Percentiles rank a stretch among this genome's conserved stretches.
These are phyloP conservation scores for Eulemur rubriventer DNA, from an alignment of 2,797 vertebrate species.

Conservation along the genomic window DNA sequence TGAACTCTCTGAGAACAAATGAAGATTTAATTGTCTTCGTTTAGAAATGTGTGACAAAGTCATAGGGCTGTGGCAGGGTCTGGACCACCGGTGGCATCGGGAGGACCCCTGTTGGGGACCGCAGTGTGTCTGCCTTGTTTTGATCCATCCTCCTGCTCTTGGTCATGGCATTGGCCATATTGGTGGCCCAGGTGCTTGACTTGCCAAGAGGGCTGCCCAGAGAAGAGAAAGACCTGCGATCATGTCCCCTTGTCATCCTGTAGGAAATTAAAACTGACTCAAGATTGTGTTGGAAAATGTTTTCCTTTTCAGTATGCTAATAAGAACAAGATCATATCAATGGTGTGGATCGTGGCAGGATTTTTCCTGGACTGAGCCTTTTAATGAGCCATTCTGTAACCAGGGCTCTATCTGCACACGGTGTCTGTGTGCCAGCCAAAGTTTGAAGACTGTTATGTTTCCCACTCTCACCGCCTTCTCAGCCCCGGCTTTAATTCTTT, in stretches of 20 bases:
- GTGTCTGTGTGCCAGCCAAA: slow-evolving; percentile 45
- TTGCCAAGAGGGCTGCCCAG: slow-evolving; percentile 78
- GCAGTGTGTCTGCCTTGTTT: neutral
- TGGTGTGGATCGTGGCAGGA: neutral
- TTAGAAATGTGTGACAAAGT: neutral
- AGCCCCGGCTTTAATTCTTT: slow-evolving; percentile 80
- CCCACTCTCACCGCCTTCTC: neutral
- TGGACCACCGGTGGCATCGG: neutral
- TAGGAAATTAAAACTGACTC: slow-evolving; percentile 81
- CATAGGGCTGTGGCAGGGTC: neutral
- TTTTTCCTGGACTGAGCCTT: slow-evolving; percentile 54
- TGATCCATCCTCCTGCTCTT: slow-evolving; percentile 53
- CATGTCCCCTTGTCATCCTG: slow-evolving; percentile 77
- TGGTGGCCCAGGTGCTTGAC: slow-evolving; percentile 75
- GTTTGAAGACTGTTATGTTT: slow-evolving; percentile 70
- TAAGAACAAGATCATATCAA: slow-evolving; percentile 41
- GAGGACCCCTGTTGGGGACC: neutral
- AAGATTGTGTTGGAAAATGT: slow-evolving; percentile 79
- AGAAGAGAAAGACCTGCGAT: slow-evolving; percentile 75
- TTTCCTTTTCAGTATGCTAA: slow-evolving; percentile 80
- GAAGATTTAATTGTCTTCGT: neutral
- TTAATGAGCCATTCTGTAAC: slow-evolving; percentile 82
- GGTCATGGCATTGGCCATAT: slow-evolving; percentile 73
- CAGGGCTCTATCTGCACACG: slow-evolving; percentile 71
- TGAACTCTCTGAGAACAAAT: neutral